A percentile compares a stretch with the other conserved stretches of the same genome.
Conservation (phyloP, 2,888 invertebrate genomes). For the Pelosia muscerda region DNA sequence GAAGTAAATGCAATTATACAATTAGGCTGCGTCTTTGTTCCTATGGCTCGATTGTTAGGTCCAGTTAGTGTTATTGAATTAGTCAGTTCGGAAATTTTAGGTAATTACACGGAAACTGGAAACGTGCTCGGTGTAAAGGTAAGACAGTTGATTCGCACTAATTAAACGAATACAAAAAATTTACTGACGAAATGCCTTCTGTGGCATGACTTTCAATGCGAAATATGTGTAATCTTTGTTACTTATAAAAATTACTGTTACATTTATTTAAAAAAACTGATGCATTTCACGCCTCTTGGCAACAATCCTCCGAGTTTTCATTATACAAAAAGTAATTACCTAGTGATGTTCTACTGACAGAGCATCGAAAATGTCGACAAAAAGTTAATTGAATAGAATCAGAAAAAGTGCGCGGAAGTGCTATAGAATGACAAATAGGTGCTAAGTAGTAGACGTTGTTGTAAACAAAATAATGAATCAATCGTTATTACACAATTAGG, state of each 20-base stretch:
- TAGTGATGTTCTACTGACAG: constrained; percentile 41
- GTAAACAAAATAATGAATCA: constrained; percentile 31
- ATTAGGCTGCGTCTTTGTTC: too few relatives aligned
- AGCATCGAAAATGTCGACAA: constrained; percentile 43
- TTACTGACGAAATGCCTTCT: too few relatives aligned
- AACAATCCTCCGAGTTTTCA: constrained; percentile 32
- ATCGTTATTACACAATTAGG: constrained; percentile 22
- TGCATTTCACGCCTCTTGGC: constrained; percentile 26
- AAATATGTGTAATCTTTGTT: background rate
- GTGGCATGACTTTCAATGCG: background rate
- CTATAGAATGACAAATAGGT: constrained; percentile 38
- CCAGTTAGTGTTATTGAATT: background rate
- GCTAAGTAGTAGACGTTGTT: constrained; percentile 20
- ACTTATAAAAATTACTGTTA: background rate
- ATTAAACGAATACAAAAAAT: too few relatives aligned
- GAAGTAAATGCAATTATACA: too few relatives aligned
- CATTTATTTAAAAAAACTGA: background rate
- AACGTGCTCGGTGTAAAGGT: too few relatives aligned
- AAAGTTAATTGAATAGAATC: constrained; percentile 43
- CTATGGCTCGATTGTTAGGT: too few relatives aligned
- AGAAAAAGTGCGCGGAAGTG: constrained; percentile 50
- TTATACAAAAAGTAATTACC: constrained; percentile 37
- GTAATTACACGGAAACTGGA: background rate
- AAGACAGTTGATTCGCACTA: too few relatives aligned
- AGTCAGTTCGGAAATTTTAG: background rate